Evolutionary conservation across 2,888 invertebrate species (phyloP).

Genomic region (Syrphus vitripennis): DNA sequence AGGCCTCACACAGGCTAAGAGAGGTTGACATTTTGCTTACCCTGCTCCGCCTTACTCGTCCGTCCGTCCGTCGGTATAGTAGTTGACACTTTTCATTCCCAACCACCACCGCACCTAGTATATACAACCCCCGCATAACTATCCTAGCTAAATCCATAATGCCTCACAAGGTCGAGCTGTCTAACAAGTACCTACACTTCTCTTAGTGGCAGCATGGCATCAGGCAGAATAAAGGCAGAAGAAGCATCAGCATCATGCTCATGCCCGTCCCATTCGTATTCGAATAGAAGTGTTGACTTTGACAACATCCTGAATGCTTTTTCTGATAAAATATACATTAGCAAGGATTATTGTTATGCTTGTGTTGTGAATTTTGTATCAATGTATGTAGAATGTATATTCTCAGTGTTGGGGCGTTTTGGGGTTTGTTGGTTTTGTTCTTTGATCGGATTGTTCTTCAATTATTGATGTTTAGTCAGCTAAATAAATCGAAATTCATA

Average conservation of each 20-base stretch:
- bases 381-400: neutral
- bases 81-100: conserved; percentile 14
- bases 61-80: neutral
- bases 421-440: neutral
- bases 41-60: neutral
- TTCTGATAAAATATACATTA: conserved; percentile 34
- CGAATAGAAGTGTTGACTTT: conserved; percentile 67
- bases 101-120: neutral
- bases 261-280: conserved; percentile 18
- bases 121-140: neutral
- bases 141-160: conserved; percentile 48
- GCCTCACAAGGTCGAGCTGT: conserved; percentile 57
- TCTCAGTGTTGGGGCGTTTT: too few species aligned
- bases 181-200: conserved; percentile 61
- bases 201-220: neutral
- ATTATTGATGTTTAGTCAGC: conserved; percentile 47
- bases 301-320: conserved; percentile 58
- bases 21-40: conserved; percentile 57
- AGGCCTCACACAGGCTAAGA: conserved; percentile 53
- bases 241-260: conserved; percentile 12
- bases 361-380: neutral
- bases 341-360: neutral
- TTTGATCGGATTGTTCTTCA: conserved; percentile 21
- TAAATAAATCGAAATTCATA: conserved; percentile 43
- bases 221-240: neutral